A percentile compares a stretch with the other conserved stretches of the same genome.
phyloP scores from a whole-genome alignment of 1,140 invertebrate genomes.

The Drosophila parabipectinata region DNA sequence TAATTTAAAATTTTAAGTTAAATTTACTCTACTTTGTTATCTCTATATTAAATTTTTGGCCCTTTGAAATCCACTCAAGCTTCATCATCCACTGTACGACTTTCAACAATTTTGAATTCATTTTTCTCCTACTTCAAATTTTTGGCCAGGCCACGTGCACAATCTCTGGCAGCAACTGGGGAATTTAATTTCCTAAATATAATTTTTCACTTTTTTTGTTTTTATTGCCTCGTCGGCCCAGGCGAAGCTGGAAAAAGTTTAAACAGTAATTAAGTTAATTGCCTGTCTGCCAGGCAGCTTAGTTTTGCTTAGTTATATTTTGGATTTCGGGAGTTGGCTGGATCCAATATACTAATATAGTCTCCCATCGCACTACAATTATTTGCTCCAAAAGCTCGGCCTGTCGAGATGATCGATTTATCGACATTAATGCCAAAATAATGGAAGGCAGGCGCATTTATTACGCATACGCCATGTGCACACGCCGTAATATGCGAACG shows the following conservation, averaged over 20 bases:
- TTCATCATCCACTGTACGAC: neutral
- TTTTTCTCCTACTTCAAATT: slow-evolving; percentile 18
- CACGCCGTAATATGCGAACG: slow-evolving; percentile 35
- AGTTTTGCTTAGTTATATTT: slow-evolving; percentile 8
- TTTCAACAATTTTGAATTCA: slow-evolving; percentile 5
- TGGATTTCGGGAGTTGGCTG: slow-evolving; percentile 13
- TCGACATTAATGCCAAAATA: slow-evolving; percentile 70
- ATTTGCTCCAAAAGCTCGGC: slow-evolving; percentile 10
- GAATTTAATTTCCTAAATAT: slow-evolving; percentile 53
- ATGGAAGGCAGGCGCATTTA: slow-evolving; percentile 61
- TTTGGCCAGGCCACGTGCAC: slow-evolving; percentile 27
- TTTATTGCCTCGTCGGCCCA: neutral
- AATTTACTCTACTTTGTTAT: too few species aligned
- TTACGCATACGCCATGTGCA: slow-evolving; percentile 76
- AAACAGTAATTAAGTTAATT: slow-evolving; percentile 71
- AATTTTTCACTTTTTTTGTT: slow-evolving; percentile 21
- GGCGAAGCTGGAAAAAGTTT: slow-evolving; percentile 26
- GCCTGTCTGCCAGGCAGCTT: slow-evolving; percentile 25
- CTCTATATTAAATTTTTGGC: too few species aligned
- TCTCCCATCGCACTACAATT: slow-evolving; percentile 33
- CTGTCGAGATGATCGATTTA: slow-evolving; percentile 57
- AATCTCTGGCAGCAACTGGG: slow-evolving; percentile 34
- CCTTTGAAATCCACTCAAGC: too few species aligned
- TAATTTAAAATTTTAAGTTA: neutral
- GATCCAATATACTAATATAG: neutral